Evolutionary conservation across 2,113 vertebrate genomes (phyloP).

Genomic region (Tapirus terrestris): DNA sequence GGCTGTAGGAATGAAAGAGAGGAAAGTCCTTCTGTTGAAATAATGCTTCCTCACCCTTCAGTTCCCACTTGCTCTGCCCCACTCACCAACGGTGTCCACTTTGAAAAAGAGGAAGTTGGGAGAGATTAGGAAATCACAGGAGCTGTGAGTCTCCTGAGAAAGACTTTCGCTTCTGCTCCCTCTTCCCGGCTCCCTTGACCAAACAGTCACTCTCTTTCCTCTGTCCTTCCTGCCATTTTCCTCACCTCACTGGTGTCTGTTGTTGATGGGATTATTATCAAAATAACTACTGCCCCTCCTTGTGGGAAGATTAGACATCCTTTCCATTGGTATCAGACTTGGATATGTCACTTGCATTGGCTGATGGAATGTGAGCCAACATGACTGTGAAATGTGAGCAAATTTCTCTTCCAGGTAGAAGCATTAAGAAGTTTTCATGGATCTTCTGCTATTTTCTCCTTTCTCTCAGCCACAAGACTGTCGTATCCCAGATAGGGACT

Average conservation of each 20-base stretch:
- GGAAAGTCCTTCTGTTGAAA: background rate
- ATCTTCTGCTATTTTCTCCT: background rate
- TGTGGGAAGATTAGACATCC: background rate
- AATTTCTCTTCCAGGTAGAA: background rate
- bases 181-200: background rate
- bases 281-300: too few species aligned
- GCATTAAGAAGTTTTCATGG: background rate
- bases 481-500: too few species aligned
- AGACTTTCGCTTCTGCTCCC: background rate
- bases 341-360: accelerated
- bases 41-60: accelerated
- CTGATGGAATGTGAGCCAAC: background rate
- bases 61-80: too few species aligned
- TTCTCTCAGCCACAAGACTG: background rate
- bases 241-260: accelerated
- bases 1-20: background rate
- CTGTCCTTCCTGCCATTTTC: accelerated
- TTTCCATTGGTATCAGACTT: background rate
- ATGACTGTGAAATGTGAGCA: background rate
- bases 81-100: background rate
- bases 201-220: too few species aligned
- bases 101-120: constrained; percentile 32
- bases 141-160: background rate
- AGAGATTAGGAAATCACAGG: background rate
- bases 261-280: accelerated